Base-by-base conservation (phyloP, 2,888 invertebrate genomes). In the Hydrotaea diabolus region DNA sequence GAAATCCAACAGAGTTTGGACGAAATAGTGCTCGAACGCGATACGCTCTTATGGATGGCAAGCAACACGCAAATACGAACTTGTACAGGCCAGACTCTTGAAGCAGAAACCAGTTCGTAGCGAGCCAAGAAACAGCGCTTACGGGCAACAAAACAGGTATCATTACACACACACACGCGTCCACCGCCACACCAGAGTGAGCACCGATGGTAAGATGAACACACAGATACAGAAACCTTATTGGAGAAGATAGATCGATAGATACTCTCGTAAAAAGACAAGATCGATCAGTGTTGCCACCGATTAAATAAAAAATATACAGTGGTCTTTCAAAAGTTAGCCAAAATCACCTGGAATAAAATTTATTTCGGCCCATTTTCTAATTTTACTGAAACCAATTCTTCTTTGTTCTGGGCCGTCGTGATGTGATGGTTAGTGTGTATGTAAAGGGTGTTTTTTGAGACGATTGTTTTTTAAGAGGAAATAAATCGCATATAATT, bases 111-210 rank as follows among this genome's bases (percentile, higher is more conserved):
- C 85, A 85, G 85, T 85, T 77, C 69, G 74, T 77, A 79, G 77
- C 79, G 55, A 80, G 79, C 66, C 74, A 83, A 57, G 39, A 8
- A 76, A 82, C 82, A 31, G 7, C 66, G 82, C 85, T 85, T 85
- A 80, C 85, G 85, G 85, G 77, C 55, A 85, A 82, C 81, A 85
- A 85, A 85, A 85, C 85, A 85, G 85, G 85, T 85, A 85, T 82
- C 57, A 81, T 76, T 73, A 64, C 55, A 74, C 73, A 77, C 23
- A 82, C 4, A 23, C 69, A 23, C 23, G 23, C 21, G 43, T n/a
- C n/a, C n/a, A n/a, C n/a, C n/a, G n/a, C n/a, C 66, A 23, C 46
- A 43, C 26, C 1, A 23, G 23, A 0, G n/a, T 15, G n/a, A 2
- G n/a, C 49, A 5, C 15, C 13, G n/a, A 49, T 49, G n/a, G 49